A percentile compares a stretch with the other conserved stretches of the same genome.
Evolutionary conservation across 2,113 vertebrate species (phyloP).

Genomic region (Eptesicus fuscus): DNA sequence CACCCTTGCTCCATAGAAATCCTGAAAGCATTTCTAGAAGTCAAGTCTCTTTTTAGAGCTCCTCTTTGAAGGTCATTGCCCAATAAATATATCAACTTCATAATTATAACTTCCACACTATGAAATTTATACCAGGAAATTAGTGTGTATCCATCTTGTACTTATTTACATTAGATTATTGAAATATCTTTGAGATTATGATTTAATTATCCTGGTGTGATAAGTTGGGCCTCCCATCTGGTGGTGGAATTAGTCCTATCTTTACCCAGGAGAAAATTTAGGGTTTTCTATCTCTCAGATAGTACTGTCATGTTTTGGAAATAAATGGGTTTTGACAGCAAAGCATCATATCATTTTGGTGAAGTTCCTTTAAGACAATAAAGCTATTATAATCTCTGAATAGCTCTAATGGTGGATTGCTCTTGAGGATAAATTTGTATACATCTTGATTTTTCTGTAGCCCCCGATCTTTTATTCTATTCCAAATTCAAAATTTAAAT

Average conservation of each 20-base stretch:
- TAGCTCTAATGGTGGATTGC: background rate
- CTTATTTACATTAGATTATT: slow-evolving; percentile 32
- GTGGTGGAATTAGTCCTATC: background rate
- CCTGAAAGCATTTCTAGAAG: background rate
- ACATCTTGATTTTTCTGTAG: background rate
- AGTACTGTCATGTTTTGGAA: background rate
- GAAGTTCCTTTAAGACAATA: slow-evolving; percentile 5
- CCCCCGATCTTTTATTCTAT: background rate
- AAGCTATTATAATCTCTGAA: background rate
- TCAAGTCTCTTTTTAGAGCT: background rate
- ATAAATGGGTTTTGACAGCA: slow-evolving; percentile 19
- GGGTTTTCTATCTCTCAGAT: background rate
- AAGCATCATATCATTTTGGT: background rate
- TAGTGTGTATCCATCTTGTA: slow-evolving; percentile 23
- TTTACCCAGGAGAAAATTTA: slow-evolving; percentile 14
- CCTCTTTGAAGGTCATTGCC: slow-evolving; percentile 50
- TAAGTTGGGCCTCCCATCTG: slow-evolving; percentile 14
- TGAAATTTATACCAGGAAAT: slow-evolving; percentile 52
- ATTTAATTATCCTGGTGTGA: slow-evolving; percentile 44
- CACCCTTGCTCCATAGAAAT: background rate
- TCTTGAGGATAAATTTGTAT: background rate
- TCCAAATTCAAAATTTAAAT: slow-evolving; percentile 28
- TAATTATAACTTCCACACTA: slow-evolving; percentile 35
- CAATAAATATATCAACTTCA: slow-evolving; percentile 37
- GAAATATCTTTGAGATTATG: slow-evolving; percentile 21